Percentiles rank a stretch among this genome's conserved stretches.
phyloP scores from a whole-genome alignment of 1,140 invertebrate genomes.

The Calephelis virginiensis region DNA sequence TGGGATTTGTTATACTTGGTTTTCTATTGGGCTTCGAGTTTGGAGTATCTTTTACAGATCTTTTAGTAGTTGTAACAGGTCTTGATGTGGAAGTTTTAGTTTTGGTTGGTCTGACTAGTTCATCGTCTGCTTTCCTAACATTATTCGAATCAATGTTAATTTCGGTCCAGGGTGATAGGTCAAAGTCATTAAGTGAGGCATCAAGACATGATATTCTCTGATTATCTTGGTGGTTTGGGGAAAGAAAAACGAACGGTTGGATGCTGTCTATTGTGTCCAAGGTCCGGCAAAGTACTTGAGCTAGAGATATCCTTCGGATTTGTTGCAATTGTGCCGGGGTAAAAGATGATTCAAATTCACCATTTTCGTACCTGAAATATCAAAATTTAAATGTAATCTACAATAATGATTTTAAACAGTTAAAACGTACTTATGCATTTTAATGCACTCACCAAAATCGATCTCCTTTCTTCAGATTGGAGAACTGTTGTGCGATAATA shows the following conservation, averaged over 20 bases:
- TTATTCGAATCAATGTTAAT: constrained; percentile 58
- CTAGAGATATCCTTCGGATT: constrained; percentile 88
- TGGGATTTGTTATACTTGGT: constrained; percentile 27
- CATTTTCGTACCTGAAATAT: constrained; percentile 85
- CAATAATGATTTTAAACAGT: too few species aligned
- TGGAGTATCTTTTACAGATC: constrained; percentile 34
- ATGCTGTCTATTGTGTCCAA: constrained; percentile 85
- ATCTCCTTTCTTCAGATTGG: constrained; percentile 92
- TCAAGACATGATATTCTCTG: constrained; percentile 84
- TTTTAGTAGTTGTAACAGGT: constrained; percentile 39
- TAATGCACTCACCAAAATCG: constrained; percentile 87
- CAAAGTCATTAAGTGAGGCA: constrained; percentile 84
- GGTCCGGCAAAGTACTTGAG: constrained; percentile 92
- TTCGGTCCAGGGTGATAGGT: constrained; percentile 82
- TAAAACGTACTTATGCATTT: not conserved
- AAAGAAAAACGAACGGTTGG: constrained; percentile 88
- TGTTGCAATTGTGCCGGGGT: constrained; percentile 91
- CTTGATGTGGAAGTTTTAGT: constrained; percentile 40
- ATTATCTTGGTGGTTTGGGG: constrained; percentile 81
- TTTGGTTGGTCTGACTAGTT: constrained; percentile 41
- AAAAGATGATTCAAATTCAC: constrained; percentile 85
- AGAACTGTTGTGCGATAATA: constrained; percentile 96
- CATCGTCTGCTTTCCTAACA: constrained; percentile 56
- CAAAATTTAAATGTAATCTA: too few species aligned
- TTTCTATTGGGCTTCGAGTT: constrained; percentile 40